Conservation (phyloP, 2,888 invertebrate species). For the Ypsolopha sequella region DNA sequence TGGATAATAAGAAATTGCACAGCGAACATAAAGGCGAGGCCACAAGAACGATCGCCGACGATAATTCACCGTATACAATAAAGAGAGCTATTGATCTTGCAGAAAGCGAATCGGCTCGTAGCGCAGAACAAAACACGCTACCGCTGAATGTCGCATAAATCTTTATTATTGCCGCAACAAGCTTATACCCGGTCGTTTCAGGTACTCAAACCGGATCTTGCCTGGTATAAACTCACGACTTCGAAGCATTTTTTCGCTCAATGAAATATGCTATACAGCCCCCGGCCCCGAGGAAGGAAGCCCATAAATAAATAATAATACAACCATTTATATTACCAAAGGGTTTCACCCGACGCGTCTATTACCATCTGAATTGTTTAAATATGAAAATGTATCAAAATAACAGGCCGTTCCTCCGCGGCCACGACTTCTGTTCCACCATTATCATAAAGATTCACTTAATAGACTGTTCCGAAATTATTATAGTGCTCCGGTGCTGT, state of each 20-base stretch:
- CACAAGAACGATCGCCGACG: conserved; percentile 47
- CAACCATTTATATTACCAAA: conserved; percentile 71
- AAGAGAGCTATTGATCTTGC: conserved; percentile 65
- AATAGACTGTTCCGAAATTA: conserved; percentile 67
- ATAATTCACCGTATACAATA: conserved; percentile 61
- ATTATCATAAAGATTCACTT: conserved; percentile 70
- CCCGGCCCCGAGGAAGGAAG: conserved; percentile 62
- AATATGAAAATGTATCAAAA: conserved; percentile 71
- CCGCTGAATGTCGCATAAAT: conserved; percentile 69
- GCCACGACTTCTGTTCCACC: conserved; percentile 64
- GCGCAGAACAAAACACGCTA: conserved; percentile 68
- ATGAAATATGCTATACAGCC: conserved; percentile 66
- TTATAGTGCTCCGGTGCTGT: conserved; percentile 57
- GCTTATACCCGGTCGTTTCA: conserved; percentile 64
- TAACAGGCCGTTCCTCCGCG: conserved; percentile 60
- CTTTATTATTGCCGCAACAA: conserved; percentile 70
- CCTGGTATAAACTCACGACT: conserved; percentile 63
- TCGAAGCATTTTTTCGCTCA: conserved; percentile 63
- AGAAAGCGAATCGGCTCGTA: conserved; percentile 66
- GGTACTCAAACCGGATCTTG: conserved; percentile 63
- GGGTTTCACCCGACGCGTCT: conserved; percentile 68
- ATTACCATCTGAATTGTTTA: conserved; percentile 71
- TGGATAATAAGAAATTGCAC: conserved; percentile 55
- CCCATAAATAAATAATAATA: conserved; percentile 71
- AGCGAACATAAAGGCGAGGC: conserved; percentile 40